A percentile compares a stretch with the other conserved stretches of the same genome.
Evolutionary conservation across 1,140 invertebrate genomes (phyloP).

Genomic region (Palaemon carinicauda): DNA sequence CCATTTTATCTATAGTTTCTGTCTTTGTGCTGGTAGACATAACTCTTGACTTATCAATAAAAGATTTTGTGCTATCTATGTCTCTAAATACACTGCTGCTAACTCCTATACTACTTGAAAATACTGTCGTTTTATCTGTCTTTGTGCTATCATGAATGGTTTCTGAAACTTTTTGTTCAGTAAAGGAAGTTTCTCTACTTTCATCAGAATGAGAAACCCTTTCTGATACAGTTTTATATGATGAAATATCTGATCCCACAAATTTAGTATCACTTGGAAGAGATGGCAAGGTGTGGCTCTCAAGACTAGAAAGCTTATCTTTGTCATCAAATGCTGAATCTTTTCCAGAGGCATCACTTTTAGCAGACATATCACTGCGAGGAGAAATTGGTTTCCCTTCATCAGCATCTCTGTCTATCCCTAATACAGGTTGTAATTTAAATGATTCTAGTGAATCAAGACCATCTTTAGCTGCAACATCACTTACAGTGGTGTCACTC

Average conservation of each 20-base stretch:
- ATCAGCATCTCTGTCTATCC: constrained; percentile 48
- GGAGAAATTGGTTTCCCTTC: constrained; percentile 48
- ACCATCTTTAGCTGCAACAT: constrained; percentile 51
- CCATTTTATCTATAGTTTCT: background rate
- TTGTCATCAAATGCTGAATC: constrained; percentile 59
- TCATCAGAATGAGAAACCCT: background rate
- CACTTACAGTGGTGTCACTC: constrained; percentile 53
- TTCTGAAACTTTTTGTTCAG: background rate
- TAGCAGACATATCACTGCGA: constrained; percentile 41
- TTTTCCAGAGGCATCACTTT: constrained; percentile 52
- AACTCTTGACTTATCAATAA: constrained; percentile 29
- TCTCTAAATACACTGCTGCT: constrained; percentile 27
- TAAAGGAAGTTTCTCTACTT: background rate
- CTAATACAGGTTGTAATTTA: constrained; percentile 43
- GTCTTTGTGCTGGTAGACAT: constrained; percentile 43
- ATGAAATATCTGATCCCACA: background rate
- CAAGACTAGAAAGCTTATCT: constrained; percentile 57
- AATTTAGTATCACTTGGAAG: constrained; percentile 30
- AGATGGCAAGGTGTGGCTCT: constrained; percentile 41
- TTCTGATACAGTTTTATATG: constrained; percentile 30
- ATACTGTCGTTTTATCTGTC: constrained; percentile 32
- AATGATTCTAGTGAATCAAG: constrained; percentile 52
- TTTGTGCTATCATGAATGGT: constrained; percentile 48
- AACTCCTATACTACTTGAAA: background rate
- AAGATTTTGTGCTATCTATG: constrained; percentile 49